Conservation (phyloP, 2,888 invertebrate genomes). For the Synergus japonicus region DNA sequence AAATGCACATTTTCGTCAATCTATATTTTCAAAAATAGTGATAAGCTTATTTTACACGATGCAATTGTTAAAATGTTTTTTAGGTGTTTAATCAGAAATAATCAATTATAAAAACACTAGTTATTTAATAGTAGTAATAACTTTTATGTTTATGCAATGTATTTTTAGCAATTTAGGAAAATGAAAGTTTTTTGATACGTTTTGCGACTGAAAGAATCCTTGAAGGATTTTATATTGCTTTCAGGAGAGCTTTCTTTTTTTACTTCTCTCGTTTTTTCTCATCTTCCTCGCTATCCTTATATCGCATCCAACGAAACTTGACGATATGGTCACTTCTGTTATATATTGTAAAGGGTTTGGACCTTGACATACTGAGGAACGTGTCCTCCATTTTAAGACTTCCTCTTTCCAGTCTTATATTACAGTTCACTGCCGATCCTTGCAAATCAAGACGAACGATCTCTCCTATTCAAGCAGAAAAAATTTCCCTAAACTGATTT, state of each 20-base stretch:
- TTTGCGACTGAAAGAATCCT: too few relatives aligned
- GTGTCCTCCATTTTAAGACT: constrained; percentile 80
- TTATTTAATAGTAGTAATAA: too few relatives aligned
- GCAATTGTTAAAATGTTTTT: too few relatives aligned
- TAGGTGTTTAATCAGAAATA: too few relatives aligned
- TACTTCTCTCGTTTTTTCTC: constrained; percentile 71
- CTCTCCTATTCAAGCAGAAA: constrained; percentile 75
- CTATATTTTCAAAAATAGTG: neutral
- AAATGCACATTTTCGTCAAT: neutral
- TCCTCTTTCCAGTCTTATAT: constrained; percentile 79
- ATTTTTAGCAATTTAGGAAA: too few relatives aligned
- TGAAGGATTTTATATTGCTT: too few relatives aligned
- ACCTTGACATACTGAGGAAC: constrained; percentile 80
- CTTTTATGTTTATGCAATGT: too few relatives aligned
- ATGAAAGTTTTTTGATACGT: too few relatives aligned
- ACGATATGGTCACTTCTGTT: constrained; percentile 80
- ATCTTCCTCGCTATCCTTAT: constrained; percentile 75
- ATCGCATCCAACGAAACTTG: constrained; percentile 81
- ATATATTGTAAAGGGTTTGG: constrained; percentile 78
- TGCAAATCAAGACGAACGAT: constrained; percentile 77
- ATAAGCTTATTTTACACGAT: too few relatives aligned
- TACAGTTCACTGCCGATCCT: constrained; percentile 78
- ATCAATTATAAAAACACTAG: too few relatives aligned
- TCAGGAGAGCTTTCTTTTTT: neutral
- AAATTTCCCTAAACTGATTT: constrained; percentile 25